phyloP scores from a whole-genome alignment of 92 coral and sea anemone species.

The Epizoanthus rinbou region DNA sequence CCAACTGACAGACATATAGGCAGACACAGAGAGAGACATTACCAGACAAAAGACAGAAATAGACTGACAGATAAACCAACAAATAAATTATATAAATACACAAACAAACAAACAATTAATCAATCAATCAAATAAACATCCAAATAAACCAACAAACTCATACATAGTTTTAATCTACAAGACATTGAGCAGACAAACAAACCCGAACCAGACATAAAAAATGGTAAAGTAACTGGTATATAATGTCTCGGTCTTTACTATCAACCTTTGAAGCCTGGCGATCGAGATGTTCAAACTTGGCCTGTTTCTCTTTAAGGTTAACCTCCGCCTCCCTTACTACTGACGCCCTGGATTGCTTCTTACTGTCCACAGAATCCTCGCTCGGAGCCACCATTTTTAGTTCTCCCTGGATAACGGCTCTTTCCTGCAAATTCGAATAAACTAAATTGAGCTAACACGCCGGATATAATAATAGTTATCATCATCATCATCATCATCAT shows the following conservation, averaged over 20 bases:
- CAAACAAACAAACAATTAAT: too few relatives aligned
- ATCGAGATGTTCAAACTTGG: constrained; percentile 39
- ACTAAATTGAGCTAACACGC: too few relatives aligned
- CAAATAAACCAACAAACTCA: too few relatives aligned
- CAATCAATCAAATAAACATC: too few relatives aligned
- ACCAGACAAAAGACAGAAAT: too few relatives aligned
- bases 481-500: too few relatives aligned
- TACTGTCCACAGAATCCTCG: constrained; percentile 14
- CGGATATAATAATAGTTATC: background rate
- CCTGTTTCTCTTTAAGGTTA: constrained; percentile 30
- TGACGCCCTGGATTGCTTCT: background rate
- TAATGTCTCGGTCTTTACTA: background rate
- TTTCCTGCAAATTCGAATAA: background rate
- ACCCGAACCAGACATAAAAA: background rate
- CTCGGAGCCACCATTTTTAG: background rate
- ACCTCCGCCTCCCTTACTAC: constrained; percentile 25
- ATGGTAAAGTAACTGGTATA: background rate
- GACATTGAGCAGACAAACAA: background rate
- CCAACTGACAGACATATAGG: too few relatives aligned
- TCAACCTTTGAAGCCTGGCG: constrained; percentile 38
- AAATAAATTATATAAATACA: too few relatives aligned
- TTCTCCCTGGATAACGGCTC: constrained; percentile 31
- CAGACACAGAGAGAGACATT: too few relatives aligned
- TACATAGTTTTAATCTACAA: too few relatives aligned
- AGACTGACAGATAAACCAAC: too few relatives aligned